A percentile compares a stretch with the other conserved stretches of the same genome.
Conservation (phyloP, 2,888 invertebrate genomes). For the Aethes cnicana region DNA sequence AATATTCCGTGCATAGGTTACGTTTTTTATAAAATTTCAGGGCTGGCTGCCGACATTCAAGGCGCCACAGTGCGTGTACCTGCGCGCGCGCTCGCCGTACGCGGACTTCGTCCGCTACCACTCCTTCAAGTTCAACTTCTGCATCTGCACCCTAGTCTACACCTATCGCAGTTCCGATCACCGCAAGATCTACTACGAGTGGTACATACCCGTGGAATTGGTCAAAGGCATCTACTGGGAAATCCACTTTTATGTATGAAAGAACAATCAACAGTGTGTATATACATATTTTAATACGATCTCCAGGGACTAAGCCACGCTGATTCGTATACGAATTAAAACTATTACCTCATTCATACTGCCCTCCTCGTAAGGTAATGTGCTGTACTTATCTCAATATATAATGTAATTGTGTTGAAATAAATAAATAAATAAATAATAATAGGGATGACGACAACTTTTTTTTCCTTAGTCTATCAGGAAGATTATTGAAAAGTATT, state of each 20-base stretch:
- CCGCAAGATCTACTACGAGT: conserved; percentile 17
- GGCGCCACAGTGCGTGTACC: conserved; percentile 22
- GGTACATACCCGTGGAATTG: conserved; percentile 22
- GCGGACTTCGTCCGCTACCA: conserved; percentile 21
- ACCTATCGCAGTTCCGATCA: conserved; percentile 10
- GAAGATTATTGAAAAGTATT: too few species aligned
- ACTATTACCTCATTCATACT: too few species aligned
- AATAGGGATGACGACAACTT: too few species aligned
- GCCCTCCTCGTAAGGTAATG: too few species aligned
- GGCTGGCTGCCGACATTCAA: neutral
- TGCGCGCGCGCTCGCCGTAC: conserved; percentile 20
- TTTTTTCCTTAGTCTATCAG: too few species aligned
- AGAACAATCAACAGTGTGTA: neutral
- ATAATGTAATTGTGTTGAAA: too few species aligned
- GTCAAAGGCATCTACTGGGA: conserved; percentile 11
- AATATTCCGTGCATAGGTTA: too few species aligned
- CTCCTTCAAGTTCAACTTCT: conserved; percentile 15
- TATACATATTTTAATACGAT: too few species aligned
- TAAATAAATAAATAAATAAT: too few species aligned
- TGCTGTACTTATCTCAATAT: too few species aligned
- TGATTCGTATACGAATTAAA: too few species aligned
- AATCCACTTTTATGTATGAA: conserved; percentile 4
- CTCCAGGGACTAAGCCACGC: too few species aligned
- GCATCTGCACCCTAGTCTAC: neutral
- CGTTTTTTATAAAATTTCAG: conserved; percentile 7